These are phyloP conservation scores for Oxyura jamaicensis DNA, from an alignment of 2,113 vertebrate genomes.

Conservation along the genomic window DNA sequence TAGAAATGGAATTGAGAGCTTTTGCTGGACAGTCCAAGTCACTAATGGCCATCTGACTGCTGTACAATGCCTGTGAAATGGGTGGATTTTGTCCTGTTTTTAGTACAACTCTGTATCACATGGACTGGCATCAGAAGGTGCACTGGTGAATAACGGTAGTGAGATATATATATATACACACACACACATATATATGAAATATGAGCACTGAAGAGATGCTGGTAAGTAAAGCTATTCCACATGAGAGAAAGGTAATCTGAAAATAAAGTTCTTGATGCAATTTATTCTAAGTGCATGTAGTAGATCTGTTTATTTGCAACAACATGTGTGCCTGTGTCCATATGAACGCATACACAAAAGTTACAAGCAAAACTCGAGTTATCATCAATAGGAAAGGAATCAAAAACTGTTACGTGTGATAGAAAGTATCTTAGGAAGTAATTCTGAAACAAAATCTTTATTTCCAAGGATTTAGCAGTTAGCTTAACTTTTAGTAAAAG, in stretches of 20 bases:
- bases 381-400: not conserved
- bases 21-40: not conserved
- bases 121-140: not conserved
- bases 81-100: not conserved
- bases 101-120: not conserved
- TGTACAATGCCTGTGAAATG: not conserved
- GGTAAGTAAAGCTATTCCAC: not conserved
- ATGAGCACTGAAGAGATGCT: not conserved
- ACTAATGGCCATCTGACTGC: not conserved
- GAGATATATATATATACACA: no score
- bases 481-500: not conserved
- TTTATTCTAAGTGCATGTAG: not conserved
- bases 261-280: no score
- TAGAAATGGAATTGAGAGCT: not conserved
- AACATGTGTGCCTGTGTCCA: not conserved
- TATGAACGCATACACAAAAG: accelerated
- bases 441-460: not conserved
- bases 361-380: not conserved
- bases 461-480: not conserved
- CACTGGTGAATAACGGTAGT: not conserved
- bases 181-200: not conserved
- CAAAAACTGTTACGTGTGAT: not conserved
- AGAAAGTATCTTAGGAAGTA: not conserved
- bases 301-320: not conserved
- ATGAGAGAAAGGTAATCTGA: not conserved